Percentiles rank a stretch among this genome's conserved stretches.
These are phyloP conservation scores for Echiichthys vipera DNA, from an alignment of 2,797 vertebrate genomes.

Conservation along the genomic window DNA sequence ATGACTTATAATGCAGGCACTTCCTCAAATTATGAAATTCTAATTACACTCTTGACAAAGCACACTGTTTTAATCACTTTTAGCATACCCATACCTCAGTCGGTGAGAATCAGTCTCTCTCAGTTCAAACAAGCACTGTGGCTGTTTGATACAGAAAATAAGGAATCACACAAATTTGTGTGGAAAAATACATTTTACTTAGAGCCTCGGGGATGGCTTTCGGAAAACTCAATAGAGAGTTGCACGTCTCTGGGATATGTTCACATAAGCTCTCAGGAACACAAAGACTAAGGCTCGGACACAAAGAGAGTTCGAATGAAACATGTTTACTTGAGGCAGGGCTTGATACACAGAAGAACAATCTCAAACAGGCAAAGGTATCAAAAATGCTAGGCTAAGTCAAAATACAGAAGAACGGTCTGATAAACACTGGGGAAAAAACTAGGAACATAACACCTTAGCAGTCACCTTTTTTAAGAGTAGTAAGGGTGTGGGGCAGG, in stretches of 20 bases:
- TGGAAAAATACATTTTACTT: not conserved
- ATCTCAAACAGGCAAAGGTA: too few species aligned
- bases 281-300: too few species aligned
- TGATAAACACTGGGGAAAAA: too few species aligned
- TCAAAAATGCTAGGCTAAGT: too few species aligned
- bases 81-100: slow-evolving; percentile 2
- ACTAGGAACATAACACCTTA: too few species aligned
- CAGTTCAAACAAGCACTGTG: not conserved
- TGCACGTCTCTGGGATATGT: not conserved
- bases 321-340: too few species aligned
- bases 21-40: not conserved
- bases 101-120: not conserved
- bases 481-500: too few species aligned
- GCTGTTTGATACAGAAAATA: not conserved
- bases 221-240: not conserved
- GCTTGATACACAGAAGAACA: too few species aligned
- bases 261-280: too few species aligned
- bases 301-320: too few species aligned
- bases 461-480: too few species aligned
- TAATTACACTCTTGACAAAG: slow-evolving; percentile 4
- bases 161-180: not conserved
- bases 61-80: slow-evolving; percentile 1
- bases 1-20: not conserved
- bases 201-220: not conserved
- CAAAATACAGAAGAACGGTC: too few species aligned